Base-by-base conservation (phyloP, 1,140 invertebrate genomes). In the Lasioglossum albipes region DNA sequence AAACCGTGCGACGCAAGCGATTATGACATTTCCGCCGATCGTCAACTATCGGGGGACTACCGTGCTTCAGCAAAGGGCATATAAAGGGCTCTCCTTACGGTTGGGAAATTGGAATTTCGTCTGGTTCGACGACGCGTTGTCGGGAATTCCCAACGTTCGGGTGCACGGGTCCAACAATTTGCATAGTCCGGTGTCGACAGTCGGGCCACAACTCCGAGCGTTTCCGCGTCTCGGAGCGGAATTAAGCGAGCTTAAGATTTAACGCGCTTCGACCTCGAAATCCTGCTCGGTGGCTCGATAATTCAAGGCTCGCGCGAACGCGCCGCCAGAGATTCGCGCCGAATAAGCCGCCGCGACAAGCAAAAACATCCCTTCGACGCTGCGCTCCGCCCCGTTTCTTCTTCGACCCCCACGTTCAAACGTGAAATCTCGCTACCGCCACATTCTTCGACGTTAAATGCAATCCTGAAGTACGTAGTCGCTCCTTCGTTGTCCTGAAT, bases 241-340 rank as follows among this genome's bases (percentile, higher is more conserved):
- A 85, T 85, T 84, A 85, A 85, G 78, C 71, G 67, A 73, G 79
- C 83, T 85, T 82, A 79, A 82, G 83, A 85, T 85, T 86, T 85
- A 86, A 85, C 84, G 84, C 75, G 76, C 74, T 83, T 79, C 84
- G 54, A 83, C 72, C 69, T 65, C 72, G 59, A 78, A 73, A 75
- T 83, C 67, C 85, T 74, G 59, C 65, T 85, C 69, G 73, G 81
- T 72, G 73, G 75, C 69, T 72, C 84, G 80, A 86, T 86, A 86
- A 86, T 85, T 86, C 84, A 83, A 64, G 72, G 31, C 62, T 64
- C 75, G 71, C 64, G 59, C 83, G 75, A 84, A 76, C 65, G 59
- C 71, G 83, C 83, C 80, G 84, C 83, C 84, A 57, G 79, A 83
- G 79, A 85, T 86, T 85, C 69, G 84, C 80, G 72, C 75, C 84